Base-by-base conservation (phyloP, 2,113 vertebrate species). In the Lipotes vexillifer region DNA sequence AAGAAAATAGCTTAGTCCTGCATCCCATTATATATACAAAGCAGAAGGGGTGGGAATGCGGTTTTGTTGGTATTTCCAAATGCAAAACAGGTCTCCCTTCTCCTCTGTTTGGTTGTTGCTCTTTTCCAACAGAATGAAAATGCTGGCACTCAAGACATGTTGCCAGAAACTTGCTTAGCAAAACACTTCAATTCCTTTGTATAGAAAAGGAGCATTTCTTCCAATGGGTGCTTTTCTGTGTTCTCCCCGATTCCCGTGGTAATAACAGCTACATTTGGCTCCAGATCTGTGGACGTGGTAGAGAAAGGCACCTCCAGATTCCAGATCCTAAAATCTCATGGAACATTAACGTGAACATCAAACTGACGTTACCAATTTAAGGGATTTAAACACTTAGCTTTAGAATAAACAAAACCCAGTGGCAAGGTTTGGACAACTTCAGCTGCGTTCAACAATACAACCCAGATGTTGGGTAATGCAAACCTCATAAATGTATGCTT, bases 21-120 rank as follows among this genome's bases (percentile, higher is more conserved):
- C 94, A 87, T 92, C 94, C 82, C 83, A 81, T 84, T 80, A 87
- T 80, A 69, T 65, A 89, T 33, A 90, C 94, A 96, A 81, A 97
- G 88, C 96, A 93, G 77, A 87, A 95, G 78, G 95, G 83, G 68
- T 90, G 89, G 91, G 92, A 91, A 88, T 93, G 96, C 72, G 98
- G 97, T 92, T 98, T 96, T 78, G 91, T 57, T 97, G 92, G 93
- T 82, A 97, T 98, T 98, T 98, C 96, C 92, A 98, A 98, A 98
- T 97, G 90, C 77, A 96, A 97, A 98, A 95, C 98, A 97, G 96
- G 87, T 96, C 92, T 96, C 84, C 71, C 49, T 68, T 66, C 36
- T 44, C 69, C 38, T 96, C 93, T 38, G 69, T 44, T 94, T 41
- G 8, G 74, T 66, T 93, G 92, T 93, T 29, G 23, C 77, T 96